A percentile compares a stretch with the other conserved stretches of the same genome.
Evolutionary conservation across 1,140 invertebrate species (phyloP).

Genomic region (Hycleus cichorii): DNA sequence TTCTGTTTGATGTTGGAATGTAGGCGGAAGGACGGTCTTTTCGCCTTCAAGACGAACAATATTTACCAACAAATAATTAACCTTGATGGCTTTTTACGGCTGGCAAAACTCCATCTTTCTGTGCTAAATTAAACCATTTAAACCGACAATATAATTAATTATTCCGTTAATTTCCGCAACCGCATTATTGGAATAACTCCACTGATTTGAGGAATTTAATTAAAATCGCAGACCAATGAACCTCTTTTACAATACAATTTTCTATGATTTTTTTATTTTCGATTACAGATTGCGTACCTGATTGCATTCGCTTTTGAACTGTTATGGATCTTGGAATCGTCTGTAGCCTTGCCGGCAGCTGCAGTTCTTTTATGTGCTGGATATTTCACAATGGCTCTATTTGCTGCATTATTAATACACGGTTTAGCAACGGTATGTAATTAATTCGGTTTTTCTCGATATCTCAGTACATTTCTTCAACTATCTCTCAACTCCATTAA

Average conservation of each 20-base stretch:
- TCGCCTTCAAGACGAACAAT: no score
- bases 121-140: no score
- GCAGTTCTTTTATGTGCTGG: conserved; percentile 53
- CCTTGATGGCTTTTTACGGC: no score
- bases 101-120: no score
- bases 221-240: background rate
- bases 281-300: conserved; percentile 50
- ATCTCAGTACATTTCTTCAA: no score
- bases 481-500: no score
- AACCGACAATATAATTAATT: no score
- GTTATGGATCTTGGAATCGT: conserved; percentile 52
- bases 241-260: background rate
- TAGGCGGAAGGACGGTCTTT: no score
- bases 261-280: background rate
- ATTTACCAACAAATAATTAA: no score
- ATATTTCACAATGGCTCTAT: conserved; percentile 53
- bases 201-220: background rate
- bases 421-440: conserved; percentile 51
- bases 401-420: conserved; percentile 50
- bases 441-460: no score
- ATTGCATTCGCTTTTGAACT: conserved; percentile 54
- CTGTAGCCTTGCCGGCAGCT: conserved; percentile 47
- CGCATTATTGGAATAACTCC: background rate
- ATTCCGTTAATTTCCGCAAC: no score
- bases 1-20: no score